These are phyloP conservation scores for Portevinia maculata DNA, from an alignment of 2,888 invertebrate genomes.

Conservation along the genomic window DNA sequence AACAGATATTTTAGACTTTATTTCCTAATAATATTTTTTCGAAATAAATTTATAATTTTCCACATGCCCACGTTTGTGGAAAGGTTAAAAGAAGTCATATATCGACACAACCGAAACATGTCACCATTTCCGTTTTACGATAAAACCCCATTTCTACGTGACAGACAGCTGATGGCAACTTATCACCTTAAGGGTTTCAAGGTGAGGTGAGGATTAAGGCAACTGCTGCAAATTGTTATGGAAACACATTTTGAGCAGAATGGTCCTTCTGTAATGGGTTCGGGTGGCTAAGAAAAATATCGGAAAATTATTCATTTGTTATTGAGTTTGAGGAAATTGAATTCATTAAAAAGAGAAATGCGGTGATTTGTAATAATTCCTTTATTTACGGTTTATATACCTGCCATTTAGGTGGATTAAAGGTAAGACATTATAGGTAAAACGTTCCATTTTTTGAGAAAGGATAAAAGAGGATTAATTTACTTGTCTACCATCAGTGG, in stretches of 20 bases:
- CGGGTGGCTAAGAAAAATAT: conserved; percentile 19
- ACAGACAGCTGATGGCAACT: conserved; percentile 33
- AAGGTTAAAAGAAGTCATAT: neutral
- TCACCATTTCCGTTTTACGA: neutral
- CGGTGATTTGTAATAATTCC: conserved; percentile 6
- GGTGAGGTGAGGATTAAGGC: conserved; percentile 11
- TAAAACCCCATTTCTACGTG: neutral
- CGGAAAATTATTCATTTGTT: conserved; percentile 45
- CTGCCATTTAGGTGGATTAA: neutral
- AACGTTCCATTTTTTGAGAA: neutral
- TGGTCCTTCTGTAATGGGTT: neutral
- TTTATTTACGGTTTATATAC: neutral
- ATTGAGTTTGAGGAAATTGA: conserved; percentile 31
- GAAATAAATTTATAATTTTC: neutral
- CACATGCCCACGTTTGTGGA: neutral
- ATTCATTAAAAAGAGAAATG: conserved; percentile 21
- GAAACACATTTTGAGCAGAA: neutral
- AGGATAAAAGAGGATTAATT: conserved; percentile 22
- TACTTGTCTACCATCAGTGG: neutral
- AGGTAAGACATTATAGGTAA: neutral
- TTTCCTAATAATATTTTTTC: neutral
- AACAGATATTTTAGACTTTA: neutral
- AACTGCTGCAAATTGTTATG: conserved; percentile 36
- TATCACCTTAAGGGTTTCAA: conserved; percentile 2
- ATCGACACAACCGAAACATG: neutral